Evolutionary conservation across 1,140 invertebrate genomes (phyloP).

Genomic region (Drosophila tsacasi): DNA sequence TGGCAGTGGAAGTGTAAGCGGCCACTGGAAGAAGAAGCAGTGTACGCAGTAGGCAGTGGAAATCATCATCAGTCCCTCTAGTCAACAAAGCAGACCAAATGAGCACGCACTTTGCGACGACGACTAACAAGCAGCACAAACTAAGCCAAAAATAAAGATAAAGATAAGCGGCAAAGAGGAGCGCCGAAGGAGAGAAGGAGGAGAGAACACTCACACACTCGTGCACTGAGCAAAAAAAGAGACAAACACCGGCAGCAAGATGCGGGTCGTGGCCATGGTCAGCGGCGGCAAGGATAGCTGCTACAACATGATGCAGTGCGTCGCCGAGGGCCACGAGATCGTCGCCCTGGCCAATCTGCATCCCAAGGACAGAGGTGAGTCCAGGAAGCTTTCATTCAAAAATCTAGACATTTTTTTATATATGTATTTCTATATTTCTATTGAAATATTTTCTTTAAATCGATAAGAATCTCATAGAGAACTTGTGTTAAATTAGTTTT

Average conservation of each 20-base stretch:
- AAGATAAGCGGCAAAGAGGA: conserved; percentile 28
- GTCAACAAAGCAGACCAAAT: conserved; percentile 79
- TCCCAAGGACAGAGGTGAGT: conserved; percentile 93
- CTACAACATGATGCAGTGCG: conserved; percentile 99
- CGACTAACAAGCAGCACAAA: conserved; percentile 66
- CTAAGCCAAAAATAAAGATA: conserved; percentile 57
- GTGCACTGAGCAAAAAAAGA: conserved; percentile 11
- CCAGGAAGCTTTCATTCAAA: background rate
- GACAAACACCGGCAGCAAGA: conserved; percentile 77
- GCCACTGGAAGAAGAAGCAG: conserved; percentile 15
- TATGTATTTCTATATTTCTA: too few relatives aligned
- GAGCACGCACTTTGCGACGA: conserved; percentile 65
- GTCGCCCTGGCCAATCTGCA: conserved; percentile 98
- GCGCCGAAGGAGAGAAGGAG: conserved; percentile 1
- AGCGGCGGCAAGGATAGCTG: conserved; percentile 99
- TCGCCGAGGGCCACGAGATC: conserved; percentile 97
- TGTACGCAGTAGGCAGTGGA: conserved; percentile 17
- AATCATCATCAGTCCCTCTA: conserved; percentile 62
- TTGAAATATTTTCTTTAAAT: background rate
- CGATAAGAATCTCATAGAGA: too few relatives aligned
- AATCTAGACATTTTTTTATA: too few relatives aligned
- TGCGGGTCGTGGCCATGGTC: conserved; percentile 95
- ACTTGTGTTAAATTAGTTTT: too few relatives aligned
- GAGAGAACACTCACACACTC: conserved; percentile 3
- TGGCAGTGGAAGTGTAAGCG: conserved; percentile 3